A percentile compares a stretch with the other conserved stretches of the same genome.
These are phyloP conservation scores for Heteromyza rotundicornis DNA, from an alignment of 2,888 invertebrate species.

Conservation along the genomic window DNA sequence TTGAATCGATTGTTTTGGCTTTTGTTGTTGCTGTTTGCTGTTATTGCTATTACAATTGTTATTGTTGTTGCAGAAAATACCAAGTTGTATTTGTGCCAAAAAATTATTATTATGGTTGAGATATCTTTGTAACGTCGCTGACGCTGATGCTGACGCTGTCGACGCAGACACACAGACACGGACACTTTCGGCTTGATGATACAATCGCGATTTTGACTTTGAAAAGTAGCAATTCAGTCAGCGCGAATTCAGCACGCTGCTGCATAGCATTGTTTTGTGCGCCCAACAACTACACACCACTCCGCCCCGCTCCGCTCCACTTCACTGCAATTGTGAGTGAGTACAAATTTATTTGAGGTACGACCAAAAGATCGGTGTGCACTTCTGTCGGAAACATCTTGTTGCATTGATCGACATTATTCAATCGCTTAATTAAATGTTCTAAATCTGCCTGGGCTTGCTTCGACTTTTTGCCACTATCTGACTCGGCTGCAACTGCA, in stretches of 20 bases:
- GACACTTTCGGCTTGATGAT: constrained; percentile 39
- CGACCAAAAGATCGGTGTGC: not conserved
- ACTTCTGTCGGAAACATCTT: constrained; percentile 28
- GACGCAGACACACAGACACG: constrained; percentile 17
- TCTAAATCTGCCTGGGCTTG: constrained; percentile 33
- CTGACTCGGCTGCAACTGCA: constrained; percentile 1
- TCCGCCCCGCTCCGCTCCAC: constrained; percentile 25
- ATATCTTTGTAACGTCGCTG: constrained; percentile 20
- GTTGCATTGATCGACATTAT: constrained; percentile 51
- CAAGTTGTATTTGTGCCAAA: not conserved
- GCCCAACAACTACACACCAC: too few species aligned
- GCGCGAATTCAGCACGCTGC: constrained; percentile 12
- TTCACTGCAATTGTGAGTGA: constrained; percentile 29
- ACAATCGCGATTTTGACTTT: constrained; percentile 57
- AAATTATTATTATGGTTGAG: not conserved
- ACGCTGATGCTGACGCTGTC: constrained; percentile 6
- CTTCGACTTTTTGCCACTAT: constrained; percentile 11
- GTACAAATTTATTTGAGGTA: constrained; percentile 28
- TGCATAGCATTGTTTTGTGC: too few species aligned
- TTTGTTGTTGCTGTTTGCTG: constrained; percentile 35
- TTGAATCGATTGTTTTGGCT: constrained; percentile 50
- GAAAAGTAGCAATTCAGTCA: constrained; percentile 39
- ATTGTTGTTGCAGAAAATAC: constrained; percentile 7
- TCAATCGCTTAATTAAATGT: constrained; percentile 59
- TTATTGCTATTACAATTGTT: constrained; percentile 4